Base-by-base conservation (phyloP, 2,888 invertebrate species). In the Synanthedon vespiformis region DNA sequence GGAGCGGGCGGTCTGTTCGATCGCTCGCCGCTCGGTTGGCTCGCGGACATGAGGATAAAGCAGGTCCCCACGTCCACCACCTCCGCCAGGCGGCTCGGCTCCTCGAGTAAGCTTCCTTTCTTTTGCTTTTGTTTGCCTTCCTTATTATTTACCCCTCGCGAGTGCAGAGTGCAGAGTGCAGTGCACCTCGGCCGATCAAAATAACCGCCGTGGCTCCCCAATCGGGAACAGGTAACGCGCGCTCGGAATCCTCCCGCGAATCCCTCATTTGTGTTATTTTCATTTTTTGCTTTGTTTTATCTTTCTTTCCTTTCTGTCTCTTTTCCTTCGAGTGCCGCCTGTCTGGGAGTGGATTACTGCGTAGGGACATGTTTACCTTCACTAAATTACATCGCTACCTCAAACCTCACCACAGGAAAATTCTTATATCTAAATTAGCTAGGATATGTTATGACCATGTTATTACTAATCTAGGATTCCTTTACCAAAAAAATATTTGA, bases 61-160 rank as follows among this genome's bases (percentile, higher is more conserved):
- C 85, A 85, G 70, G 83, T 85, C 72, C 88, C 88, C 68, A 86
- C 80, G 62, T 84, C 87, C 61, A 86, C 86, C 75, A 83, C 84
- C 75, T 80, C 85, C 68, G 85, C 87, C 81, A 87, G 86, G 82
- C 87, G 86, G 83, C 83, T 84, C 69, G 85, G 86, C 70, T 80
- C 84, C 77, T 75, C 85, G 66, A 84, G 88, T 88, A 88, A 88
- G 88, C 84, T 86, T 84, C 74, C 74, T 83, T 82, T 83, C 77
- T 73, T 82, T 82, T 80, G 70, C 72, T 77, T 79, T 85, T 72
- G 70, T 85, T 85, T 86, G 81, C 80, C 60, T 61, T 56, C 44
- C 49, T 51, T 50, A 60, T 62, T 64, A 55, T 51, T 60, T 58
- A 60, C 16, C 34, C 14, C 27, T 27, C 27, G 27, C 27, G 27